Evolutionary conservation across 2,113 vertebrate species (phyloP).

Genomic region (Stigmatopora argus): DNA sequence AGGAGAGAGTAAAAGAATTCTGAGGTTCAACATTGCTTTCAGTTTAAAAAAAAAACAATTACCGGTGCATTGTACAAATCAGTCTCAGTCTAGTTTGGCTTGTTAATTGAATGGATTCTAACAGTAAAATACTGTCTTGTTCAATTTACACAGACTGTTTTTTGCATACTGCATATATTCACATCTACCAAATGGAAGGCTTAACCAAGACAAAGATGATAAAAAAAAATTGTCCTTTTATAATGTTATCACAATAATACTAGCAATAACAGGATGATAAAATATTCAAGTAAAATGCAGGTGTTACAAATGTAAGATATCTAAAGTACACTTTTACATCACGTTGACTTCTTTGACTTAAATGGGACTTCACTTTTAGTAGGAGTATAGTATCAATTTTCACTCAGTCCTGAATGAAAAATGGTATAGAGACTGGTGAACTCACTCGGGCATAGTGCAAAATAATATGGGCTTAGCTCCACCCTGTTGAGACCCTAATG

Average conservation of each 20-base stretch:
- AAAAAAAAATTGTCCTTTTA: too few relatives aligned
- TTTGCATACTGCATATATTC: not conserved
- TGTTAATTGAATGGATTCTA: not conserved
- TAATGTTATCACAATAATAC: too few relatives aligned
- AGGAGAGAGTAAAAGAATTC: conserved; percentile 42
- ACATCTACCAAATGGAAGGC: not conserved
- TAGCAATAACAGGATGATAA: too few relatives aligned
- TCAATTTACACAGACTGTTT: too few relatives aligned
- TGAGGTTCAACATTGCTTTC: conserved; percentile 52
- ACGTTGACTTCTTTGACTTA: too few relatives aligned
- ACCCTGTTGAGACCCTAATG: not conserved
- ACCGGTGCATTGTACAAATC: conserved; percentile 15
- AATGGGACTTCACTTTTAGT: not conserved
- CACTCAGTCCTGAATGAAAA: not conserved
- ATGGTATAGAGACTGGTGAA: not conserved
- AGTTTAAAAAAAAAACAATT: conserved; percentile 47
- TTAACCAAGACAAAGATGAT: not conserved
- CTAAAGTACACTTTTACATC: too few relatives aligned
- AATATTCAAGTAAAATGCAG: too few relatives aligned
- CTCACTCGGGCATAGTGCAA: not conserved
- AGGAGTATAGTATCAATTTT: not conserved
- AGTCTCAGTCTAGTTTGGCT: not conserved
- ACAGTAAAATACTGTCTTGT: too few relatives aligned
- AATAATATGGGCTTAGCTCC: not conserved
- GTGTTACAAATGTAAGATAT: too few relatives aligned